Base-by-base conservation (phyloP, 2,888 invertebrate genomes). In the Caenorhabditis afra region DNA sequence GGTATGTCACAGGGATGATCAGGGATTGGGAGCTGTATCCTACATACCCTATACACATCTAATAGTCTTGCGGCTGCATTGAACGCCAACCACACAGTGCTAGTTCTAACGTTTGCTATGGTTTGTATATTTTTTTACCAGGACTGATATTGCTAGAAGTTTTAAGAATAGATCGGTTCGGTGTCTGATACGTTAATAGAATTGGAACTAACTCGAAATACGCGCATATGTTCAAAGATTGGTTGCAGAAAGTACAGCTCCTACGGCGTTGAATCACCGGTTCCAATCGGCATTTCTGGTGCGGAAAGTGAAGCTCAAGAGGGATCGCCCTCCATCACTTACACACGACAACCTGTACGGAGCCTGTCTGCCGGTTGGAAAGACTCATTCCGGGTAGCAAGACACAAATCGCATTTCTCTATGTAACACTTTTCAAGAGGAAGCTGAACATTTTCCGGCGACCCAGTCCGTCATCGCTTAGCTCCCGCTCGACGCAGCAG, bases 191-290 rank as follows among this genome's bases (percentile, higher is more conserved):
- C 29, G 29, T 7, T 29, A 7, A 29, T 29, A 5, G 29, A 41
- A 14, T 41, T 41, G 11, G 11, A 14, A 11, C 12, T 14, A 11
- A 3, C 11, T 2, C 11, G 2, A 41, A 8, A 14, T 14, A 11
- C 12, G 3, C 41, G 3, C 11, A 45, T 7, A 37, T 47, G 37
- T 22, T 14, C 18, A 18, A 29, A 53, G 18, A 45, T 53, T 23
- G 45, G n/a, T 66, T 76, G 35, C 75, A 80, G 80, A 45, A 80
- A 80, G 44, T 80, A 80, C 55, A 80, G 80, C 68, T 66, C 75
- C 14, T 80, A 64, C 66, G 80, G 80, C 12, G 49, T 80, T n/a
- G 66, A 71, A 18, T 49, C 70, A 14, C 80, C 80, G 2, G 59
- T 76, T 66, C 66, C 74, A 10, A 59, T 79, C 20, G 70, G 44